These are phyloP conservation scores for Papilio helenus DNA, from an alignment of 1,140 invertebrate species.

Conservation along the genomic window DNA sequence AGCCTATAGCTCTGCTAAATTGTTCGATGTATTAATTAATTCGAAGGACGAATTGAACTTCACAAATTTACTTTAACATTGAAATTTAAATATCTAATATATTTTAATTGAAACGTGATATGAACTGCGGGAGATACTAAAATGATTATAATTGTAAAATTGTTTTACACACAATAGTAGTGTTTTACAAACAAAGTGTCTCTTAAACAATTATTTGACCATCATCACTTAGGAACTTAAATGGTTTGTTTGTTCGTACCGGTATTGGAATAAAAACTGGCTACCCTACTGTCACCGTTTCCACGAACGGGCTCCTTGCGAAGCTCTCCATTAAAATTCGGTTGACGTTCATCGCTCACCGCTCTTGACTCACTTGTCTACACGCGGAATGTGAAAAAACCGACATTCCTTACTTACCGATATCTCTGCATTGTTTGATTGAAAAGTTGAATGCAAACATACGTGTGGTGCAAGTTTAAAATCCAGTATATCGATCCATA, in stretches of 20 bases:
- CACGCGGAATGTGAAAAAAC: conserved; percentile 19
- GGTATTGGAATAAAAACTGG: conserved; percentile 5
- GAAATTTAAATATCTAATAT: not conserved
- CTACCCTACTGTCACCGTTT: not conserved
- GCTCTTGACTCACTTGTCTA: conserved; percentile 16
- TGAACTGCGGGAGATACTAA: not conserved
- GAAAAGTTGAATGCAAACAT: conserved; percentile 1
- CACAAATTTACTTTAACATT: not conserved
- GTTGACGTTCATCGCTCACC: conserved; percentile 7
- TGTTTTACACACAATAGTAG: not conserved
- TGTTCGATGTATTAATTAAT: conserved; percentile 63
- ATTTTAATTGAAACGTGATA: too few relatives aligned
- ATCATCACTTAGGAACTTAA: not conserved
- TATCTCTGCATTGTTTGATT: conserved; percentile 6
- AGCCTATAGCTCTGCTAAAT: conserved; percentile 61
- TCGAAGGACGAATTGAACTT: conserved; percentile 47
- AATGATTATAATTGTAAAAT: not conserved
- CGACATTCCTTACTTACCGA: conserved; percentile 15
- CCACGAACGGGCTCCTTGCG: conserved; percentile 1
- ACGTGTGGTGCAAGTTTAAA: not conserved
- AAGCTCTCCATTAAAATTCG: conserved; percentile 14
- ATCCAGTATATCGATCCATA: too few relatives aligned
- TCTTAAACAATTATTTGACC: not conserved
- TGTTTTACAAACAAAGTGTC: not conserved
- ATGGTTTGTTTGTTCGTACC: not conserved